These are phyloP conservation scores for Eulemur mongoz DNA, from an alignment of 2,797 vertebrate species.

Conservation along the genomic window DNA sequence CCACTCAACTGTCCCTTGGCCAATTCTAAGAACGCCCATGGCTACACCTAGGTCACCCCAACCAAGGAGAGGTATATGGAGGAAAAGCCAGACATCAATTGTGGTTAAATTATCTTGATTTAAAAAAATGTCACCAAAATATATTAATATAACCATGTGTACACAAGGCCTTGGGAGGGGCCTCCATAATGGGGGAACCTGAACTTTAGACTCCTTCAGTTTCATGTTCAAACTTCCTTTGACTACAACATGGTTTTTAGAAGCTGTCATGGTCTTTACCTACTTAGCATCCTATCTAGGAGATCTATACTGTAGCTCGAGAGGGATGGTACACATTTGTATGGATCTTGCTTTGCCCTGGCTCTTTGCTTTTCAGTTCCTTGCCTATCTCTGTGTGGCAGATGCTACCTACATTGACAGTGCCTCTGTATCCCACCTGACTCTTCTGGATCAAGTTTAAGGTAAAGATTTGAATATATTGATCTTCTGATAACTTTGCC, in stretches of 20 bases:
- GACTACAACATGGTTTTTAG: neutral
- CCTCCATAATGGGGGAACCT: fast-evolving
- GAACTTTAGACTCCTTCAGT: neutral
- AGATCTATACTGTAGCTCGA: neutral
- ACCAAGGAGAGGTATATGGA: neutral
- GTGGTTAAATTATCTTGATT: neutral
- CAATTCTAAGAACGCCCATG: neutral
- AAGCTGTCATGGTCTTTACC: neutral
- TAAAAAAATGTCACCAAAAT: neutral
- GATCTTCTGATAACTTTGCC: neutral
- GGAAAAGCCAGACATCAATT: neutral
- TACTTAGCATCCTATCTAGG: neutral
- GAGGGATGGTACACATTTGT: neutral
- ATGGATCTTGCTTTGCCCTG: too few relatives aligned
- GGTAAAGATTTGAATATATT: neutral
- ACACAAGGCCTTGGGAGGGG: neutral
- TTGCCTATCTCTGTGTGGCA: neutral
- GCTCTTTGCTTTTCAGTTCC: neutral
- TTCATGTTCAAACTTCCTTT: neutral
- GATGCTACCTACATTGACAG: neutral
- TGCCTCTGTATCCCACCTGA: neutral
- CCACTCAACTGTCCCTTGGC: neutral
- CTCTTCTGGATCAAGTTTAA: neutral
- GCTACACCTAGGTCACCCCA: neutral
- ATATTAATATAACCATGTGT: neutral